A percentile compares a stretch with the other conserved stretches of the same genome.
phyloP scores from a whole-genome alignment of 2,888 invertebrate genomes.

The Pristionchus fissidentatus region DNA sequence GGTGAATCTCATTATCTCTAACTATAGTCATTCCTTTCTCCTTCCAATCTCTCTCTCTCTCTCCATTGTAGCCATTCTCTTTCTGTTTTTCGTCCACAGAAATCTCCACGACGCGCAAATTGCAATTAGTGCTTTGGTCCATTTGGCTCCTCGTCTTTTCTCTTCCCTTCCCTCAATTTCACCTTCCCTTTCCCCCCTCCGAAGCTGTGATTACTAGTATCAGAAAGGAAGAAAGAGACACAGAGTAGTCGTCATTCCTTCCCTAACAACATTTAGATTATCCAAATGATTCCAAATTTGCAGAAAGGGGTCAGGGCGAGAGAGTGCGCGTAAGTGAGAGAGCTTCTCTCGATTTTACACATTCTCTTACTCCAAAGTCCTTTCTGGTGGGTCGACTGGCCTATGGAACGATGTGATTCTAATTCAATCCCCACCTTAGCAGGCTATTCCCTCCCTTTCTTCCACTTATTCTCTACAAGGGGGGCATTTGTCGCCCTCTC shows the following conservation, averaged over 20 bases:
- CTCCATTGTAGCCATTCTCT: background rate
- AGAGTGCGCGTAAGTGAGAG: too few species aligned
- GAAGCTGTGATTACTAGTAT: background rate
- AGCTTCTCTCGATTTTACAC: slow-evolving; percentile 31
- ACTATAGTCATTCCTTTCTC: too few species aligned
- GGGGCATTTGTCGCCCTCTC: background rate
- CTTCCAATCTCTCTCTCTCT: too few species aligned
- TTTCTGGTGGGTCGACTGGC: too few species aligned
- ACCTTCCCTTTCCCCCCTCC: background rate
- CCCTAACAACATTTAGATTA: too few species aligned
- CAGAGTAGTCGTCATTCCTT: background rate
- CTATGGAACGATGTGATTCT: background rate
- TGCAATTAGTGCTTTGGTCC: slow-evolving; percentile 31
- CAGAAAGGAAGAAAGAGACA: slow-evolving; percentile 11
- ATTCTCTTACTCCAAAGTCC: background rate
- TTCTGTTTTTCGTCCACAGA: background rate
- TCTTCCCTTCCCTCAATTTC: background rate
- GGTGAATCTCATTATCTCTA: too few species aligned
- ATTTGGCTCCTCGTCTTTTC: background rate
- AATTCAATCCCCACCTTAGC: slow-evolving; percentile 22
- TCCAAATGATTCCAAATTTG: too few species aligned
- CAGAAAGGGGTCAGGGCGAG: too few species aligned
- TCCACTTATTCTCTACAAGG: too few species aligned
- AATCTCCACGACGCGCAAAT: slow-evolving; percentile 20
- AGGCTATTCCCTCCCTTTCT: background rate